Conservation (phyloP, 2,113 vertebrate genomes). For the Eulemur macaco region DNA sequence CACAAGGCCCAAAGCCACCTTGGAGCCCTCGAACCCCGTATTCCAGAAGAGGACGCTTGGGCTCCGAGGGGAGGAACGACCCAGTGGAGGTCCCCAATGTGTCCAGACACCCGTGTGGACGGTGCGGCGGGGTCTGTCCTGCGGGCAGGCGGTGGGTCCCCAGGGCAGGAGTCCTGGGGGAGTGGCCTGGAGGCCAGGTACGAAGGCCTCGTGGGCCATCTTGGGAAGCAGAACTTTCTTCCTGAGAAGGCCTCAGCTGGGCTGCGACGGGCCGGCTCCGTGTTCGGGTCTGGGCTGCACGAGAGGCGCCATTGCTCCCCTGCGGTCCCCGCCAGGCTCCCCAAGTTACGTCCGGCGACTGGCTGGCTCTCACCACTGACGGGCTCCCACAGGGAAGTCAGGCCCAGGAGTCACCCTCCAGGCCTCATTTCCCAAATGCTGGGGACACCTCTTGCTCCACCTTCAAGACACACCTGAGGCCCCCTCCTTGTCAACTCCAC, state of each 20-base stretch:
- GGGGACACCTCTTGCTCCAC: too few species aligned
- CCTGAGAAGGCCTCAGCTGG: neutral
- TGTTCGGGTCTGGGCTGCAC: rapidly evolving
- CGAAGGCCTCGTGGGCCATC: neutral
- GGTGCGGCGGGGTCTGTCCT: neutral
- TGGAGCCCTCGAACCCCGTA: neutral
- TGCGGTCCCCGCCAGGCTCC: rapidly evolving
- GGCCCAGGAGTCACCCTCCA: too few species aligned
- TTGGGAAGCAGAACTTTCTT: neutral
- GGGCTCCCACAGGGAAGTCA: too few species aligned
- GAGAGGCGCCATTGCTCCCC: rapidly evolving
- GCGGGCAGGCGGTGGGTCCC: neutral
- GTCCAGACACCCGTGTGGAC: neutral
- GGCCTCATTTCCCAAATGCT: neutral
- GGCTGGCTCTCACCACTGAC: rapidly evolving
- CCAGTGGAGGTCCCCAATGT: rapidly evolving
- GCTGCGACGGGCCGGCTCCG: rapidly evolving
- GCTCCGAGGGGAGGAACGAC: rapidly evolving
- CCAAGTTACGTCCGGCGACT: rapidly evolving
- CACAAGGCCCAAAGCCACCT: neutral
- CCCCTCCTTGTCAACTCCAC: neutral
- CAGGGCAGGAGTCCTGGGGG: neutral
- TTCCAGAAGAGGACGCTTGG: neutral
- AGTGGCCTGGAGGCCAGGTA: neutral
- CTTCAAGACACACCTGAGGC: neutral